A percentile compares a stretch with the other conserved stretches of the same genome.
Evolutionary conservation across 2,888 invertebrate genomes (phyloP).

Genomic region (Eilema depressum): DNA sequence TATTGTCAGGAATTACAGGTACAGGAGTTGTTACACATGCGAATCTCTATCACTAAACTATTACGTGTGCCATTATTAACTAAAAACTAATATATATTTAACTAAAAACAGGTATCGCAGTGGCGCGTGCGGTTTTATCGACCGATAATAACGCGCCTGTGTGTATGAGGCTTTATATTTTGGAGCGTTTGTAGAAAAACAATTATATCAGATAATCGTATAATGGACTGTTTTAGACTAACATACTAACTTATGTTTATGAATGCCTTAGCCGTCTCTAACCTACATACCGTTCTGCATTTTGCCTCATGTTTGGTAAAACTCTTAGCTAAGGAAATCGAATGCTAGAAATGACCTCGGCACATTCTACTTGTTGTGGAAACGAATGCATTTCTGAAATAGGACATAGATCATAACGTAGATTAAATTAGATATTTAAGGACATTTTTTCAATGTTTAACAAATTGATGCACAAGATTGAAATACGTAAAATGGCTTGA

Average conservation of each 20-base stretch:
- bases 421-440: constrained; percentile 34
- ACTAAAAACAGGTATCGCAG: too few relatives aligned
- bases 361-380: constrained; percentile 34
- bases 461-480: constrained; percentile 53
- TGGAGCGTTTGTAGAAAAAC: not conserved
- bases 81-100: too few relatives aligned
- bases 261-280: constrained; percentile 6
- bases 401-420: constrained; percentile 34
- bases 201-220: not conserved
- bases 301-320: not conserved
- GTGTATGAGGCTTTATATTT: not conserved
- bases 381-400: constrained; percentile 47
- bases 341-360: constrained; percentile 36
- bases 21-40: too few relatives aligned
- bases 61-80: too few relatives aligned
- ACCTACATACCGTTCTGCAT: constrained; percentile 2
- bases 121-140: too few relatives aligned
- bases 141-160: too few relatives aligned
- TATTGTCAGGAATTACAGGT: too few relatives aligned
- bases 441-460: constrained; percentile 48
- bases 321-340: constrained; percentile 15
- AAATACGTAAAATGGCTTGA: constrained; percentile 54
- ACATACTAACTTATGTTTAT: constrained; percentile 4
- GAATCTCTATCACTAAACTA: too few relatives aligned
- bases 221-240: constrained; percentile 7